Evolutionary conservation across 2,888 invertebrate species (phyloP).

Genomic region (Beris morrisii): DNA sequence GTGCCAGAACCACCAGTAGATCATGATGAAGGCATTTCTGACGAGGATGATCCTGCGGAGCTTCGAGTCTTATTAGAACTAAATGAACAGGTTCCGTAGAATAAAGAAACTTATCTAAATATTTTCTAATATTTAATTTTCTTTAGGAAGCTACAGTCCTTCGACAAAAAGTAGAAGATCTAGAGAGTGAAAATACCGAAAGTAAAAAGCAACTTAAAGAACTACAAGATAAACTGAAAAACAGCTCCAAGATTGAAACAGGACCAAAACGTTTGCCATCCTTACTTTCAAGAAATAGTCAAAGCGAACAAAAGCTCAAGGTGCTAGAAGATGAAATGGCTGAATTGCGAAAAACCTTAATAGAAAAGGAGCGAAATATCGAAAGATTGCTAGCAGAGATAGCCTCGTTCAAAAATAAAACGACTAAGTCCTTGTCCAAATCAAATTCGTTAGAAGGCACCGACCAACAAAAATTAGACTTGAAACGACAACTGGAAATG

Average conservation of each 20-base stretch:
- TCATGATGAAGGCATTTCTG: constrained; percentile 73
- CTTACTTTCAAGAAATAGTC: constrained; percentile 41
- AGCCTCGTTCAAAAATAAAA: constrained; percentile 62
- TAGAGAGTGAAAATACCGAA: constrained; percentile 77
- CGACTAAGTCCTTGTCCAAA: constrained; percentile 11
- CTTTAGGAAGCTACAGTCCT: constrained; percentile 77
- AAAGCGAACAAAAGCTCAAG: constrained; percentile 55
- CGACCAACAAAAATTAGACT: constrained; percentile 58
- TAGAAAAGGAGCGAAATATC: constrained; percentile 80
- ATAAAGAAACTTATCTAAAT: background rate
- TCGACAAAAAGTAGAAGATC: constrained; percentile 79
- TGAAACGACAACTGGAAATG: constrained; percentile 73
- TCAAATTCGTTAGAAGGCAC: constrained; percentile 34
- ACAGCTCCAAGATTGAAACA: constrained; percentile 43
- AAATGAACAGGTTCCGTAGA: constrained; percentile 70
- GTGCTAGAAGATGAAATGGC: constrained; percentile 72
- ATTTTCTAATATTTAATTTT: background rate
- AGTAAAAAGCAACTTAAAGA: constrained; percentile 75
- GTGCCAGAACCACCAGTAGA: constrained; percentile 67
- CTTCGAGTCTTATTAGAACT: constrained; percentile 82
- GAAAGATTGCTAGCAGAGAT: constrained; percentile 74
- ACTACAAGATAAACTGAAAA: constrained; percentile 70
- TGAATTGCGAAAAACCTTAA: constrained; percentile 72
- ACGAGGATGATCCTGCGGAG: constrained; percentile 81
- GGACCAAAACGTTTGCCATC: constrained; percentile 40